These are phyloP conservation scores for Littorina saxatilis DNA, from an alignment of 1,140 invertebrate species.

Conservation along the genomic window DNA sequence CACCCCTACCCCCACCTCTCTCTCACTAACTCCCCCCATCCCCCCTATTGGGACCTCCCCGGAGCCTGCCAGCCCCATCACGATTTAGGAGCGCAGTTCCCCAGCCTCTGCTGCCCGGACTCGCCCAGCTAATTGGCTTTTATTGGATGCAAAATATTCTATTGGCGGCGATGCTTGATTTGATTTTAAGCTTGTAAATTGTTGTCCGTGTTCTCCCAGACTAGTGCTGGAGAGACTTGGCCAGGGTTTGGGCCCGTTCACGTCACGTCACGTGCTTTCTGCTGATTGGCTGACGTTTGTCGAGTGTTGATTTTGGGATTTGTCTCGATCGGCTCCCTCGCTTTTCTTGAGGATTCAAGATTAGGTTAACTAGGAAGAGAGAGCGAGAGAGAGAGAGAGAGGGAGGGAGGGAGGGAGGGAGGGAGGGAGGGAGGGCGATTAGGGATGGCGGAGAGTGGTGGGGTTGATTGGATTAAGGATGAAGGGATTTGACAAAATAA, in stretches of 20 bases:
- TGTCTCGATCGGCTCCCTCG: not conserved
- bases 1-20: not conserved
- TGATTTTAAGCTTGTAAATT: constrained; percentile 41
- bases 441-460: not conserved
- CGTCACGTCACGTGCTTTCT: not conserved
- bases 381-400: too few species aligned
- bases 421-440: not conserved
- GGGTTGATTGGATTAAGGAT: not conserved
- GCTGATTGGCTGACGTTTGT: not conserved
- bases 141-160: constrained; percentile 32
- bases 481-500: not conserved
- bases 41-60: not conserved
- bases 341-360: not conserved
- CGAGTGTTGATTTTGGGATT: not conserved
- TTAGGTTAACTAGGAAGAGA: too few species aligned
- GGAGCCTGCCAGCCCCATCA: not conserved
- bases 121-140: constrained; percentile 28
- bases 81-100: not conserved
- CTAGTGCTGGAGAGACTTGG: constrained; percentile 24
- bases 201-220: constrained; percentile 30
- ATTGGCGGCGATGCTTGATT: constrained; percentile 34
- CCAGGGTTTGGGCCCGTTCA: not conserved
- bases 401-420: not conserved
- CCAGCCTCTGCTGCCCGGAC: not conserved
- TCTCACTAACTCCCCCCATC: not conserved